These are phyloP conservation scores for Triplophysa tibetana DNA, from an alignment of 2,113 vertebrate species.

Conservation along the genomic window DNA sequence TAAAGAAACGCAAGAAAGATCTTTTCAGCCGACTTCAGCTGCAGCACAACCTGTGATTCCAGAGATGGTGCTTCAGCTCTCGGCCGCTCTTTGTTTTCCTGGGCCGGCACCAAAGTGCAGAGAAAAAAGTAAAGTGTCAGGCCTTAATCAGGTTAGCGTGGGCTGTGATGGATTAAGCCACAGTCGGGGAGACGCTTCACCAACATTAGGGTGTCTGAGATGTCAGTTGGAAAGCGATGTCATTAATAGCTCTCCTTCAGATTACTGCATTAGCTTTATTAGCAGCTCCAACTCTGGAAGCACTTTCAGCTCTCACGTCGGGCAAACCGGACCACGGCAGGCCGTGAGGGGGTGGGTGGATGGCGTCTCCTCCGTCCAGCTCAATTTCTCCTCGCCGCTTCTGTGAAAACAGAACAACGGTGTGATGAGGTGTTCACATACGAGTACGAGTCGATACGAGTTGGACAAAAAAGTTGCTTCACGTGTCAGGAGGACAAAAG, in stretches of 20 bases:
- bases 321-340: slow-evolving; percentile 36
- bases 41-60: background rate
- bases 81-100: slow-evolving; percentile 18
- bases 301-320: slow-evolving; percentile 66
- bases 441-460: background rate
- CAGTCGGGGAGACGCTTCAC: slow-evolving; percentile 74
- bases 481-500: too few species aligned
- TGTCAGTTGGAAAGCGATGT: slow-evolving; percentile 76
- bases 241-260: slow-evolving; percentile 79
- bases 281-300: slow-evolving; percentile 75
- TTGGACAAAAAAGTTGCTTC: background rate
- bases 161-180: slow-evolving; percentile 79
- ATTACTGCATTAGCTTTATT: slow-evolving; percentile 83
- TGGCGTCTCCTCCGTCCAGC: slow-evolving; percentile 37
- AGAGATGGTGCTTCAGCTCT: background rate
- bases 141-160: slow-evolving; percentile 78
- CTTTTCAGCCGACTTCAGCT: too few species aligned
- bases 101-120: slow-evolving; percentile 69
- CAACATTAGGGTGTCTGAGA: slow-evolving; percentile 81
- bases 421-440: background rate
- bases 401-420: background rate
- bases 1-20: too few species aligned
- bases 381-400: slow-evolving; percentile 35
- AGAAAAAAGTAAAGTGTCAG: slow-evolving; percentile 75
- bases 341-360: slow-evolving; percentile 28